Base-by-base conservation (phyloP, 1,140 invertebrate species). In the Heliconius himera region DNA sequence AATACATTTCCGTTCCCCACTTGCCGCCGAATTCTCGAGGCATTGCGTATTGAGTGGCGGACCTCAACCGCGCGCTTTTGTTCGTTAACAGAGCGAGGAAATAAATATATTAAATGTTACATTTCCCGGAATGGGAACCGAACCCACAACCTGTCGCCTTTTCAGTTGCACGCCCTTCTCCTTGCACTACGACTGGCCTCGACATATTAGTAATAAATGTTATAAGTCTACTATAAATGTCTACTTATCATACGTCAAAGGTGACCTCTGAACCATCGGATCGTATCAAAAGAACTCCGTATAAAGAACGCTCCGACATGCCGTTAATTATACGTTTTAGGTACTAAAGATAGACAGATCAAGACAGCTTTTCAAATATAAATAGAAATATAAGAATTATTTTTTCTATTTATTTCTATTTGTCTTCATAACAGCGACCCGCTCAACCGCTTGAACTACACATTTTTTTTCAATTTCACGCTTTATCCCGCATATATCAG, bases 291-390 rank as follows among this genome's bases (percentile, higher is more conserved):
- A 66, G 26, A 66, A 66, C 13, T 26, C 22, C 9, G 60, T 22
- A 66, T 66, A 66, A 66, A 66, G 60, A 66, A 66, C 60, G 60
- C n/a, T 29, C 60, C 60, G 8, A 66, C 60, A 6, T 66, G 60
- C 60, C 60, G 26, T 66, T 66, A 66, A 66, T 66, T 66, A 66
- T 66, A 66, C 60, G 60, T 66, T 66, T 66, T 66, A 18, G 22
- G 4, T 66, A 66, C 60, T 16, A 26, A 13, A 60, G 4, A 46
- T 51, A 20, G 49, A 6, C 16, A 66, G 26, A 29, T 29, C 60
- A 18, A 56, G 8, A 51, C 3, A 26, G 56, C 56, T 13, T 29
- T 29, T 66, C 9, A 66, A 66, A 66, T 29, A 66, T 66, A 29
- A 26, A 66, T 26, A 66, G 26, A 29, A 29, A 66, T 66, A 16